Base-by-base conservation (phyloP, 2,113 vertebrate genomes). In the Athene cunicularia region DNA sequence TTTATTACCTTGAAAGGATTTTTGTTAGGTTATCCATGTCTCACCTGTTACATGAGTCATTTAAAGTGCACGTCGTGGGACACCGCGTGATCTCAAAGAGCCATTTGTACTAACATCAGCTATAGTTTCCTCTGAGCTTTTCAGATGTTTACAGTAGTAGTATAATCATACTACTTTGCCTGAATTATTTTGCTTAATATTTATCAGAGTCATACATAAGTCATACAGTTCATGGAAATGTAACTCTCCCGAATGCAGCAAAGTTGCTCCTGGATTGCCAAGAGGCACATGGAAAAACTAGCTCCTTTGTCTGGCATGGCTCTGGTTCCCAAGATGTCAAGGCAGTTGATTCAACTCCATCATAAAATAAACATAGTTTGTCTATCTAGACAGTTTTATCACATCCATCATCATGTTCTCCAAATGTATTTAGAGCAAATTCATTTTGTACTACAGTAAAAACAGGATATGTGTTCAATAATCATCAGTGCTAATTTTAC, bases 401-500 rank as follows among this genome's bases (percentile, higher is more conserved):
- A 62, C 63, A 90, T 70, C 79, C 67, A 86, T 89, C 74, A 84
- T 60, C 62, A 21, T 64, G 45, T 67, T 62, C 62, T 58, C 64
- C 70, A 89, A 74, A 86, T 4, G 45, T 43, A 90, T 73, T 96
- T 91, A 80, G 41, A 87, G 71, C 80, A 94, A 92, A 80, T 39
- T 77, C 23, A 55, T 88, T 86, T 82, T 73, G 90, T 37, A 37
- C 45, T 32, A 76, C 13, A 21, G 62, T 49, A 88, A 86, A 96
- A 88, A 22, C 70, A 94, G 87, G 74, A 93, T 95, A 87, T 52
- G 50, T 12, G 27, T 80, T 94, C 82, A 82, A 52, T 76, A 93
- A 76, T 37, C 70, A 83, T 58, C 86, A 86, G 55, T 68, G 93
- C 83, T 96, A 88, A 96, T 91, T 92, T 68, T 75, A 84, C 73